A percentile compares a stretch with the other conserved stretches of the same genome.
Evolutionary conservation across 92 coral and sea anemone genomes (phyloP).

Genomic region (Porites cylindrica): DNA sequence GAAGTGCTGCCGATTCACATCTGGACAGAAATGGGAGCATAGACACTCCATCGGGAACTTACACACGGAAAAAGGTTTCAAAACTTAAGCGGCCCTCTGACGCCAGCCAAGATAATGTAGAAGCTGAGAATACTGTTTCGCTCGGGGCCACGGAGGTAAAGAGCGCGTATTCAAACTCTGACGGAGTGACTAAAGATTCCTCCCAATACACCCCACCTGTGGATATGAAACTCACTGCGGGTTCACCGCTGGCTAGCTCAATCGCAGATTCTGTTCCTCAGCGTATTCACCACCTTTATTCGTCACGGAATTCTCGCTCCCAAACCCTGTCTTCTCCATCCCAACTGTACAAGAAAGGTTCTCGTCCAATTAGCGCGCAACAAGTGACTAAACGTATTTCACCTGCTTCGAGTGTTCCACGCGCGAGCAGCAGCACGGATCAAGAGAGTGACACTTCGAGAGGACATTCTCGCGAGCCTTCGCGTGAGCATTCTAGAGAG

Average conservation of each 20-base stretch:
- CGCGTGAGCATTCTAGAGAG: constrained; percentile 24
- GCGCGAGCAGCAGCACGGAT: constrained; percentile 32
- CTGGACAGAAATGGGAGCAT: not conserved
- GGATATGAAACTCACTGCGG: not conserved
- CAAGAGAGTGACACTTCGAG: constrained; percentile 37
- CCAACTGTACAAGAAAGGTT: constrained; percentile 38
- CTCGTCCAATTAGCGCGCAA: constrained; percentile 18
- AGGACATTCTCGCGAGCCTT: constrained; percentile 9
- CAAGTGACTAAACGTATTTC: not conserved
- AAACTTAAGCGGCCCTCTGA: not conserved
- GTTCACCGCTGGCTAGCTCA: constrained; percentile 1
- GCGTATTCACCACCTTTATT: constrained; percentile 39
- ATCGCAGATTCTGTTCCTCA: constrained; percentile 7
- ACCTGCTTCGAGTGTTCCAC: constrained; percentile 27
- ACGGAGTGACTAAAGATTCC: not conserved
- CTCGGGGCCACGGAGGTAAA: not conserved
- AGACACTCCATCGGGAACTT: not conserved
- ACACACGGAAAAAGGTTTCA: not conserved
- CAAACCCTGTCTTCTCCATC: constrained; percentile 40
- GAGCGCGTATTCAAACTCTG: not conserved
- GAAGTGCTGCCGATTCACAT: not conserved
- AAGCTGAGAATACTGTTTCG: constrained; percentile 5
- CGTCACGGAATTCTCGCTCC: constrained; percentile 31
- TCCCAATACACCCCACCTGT: not conserved
- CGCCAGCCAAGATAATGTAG: not conserved